phyloP scores from a whole-genome alignment of 2,113 vertebrate genomes.

The Micronycteris hirsuta region DNA sequence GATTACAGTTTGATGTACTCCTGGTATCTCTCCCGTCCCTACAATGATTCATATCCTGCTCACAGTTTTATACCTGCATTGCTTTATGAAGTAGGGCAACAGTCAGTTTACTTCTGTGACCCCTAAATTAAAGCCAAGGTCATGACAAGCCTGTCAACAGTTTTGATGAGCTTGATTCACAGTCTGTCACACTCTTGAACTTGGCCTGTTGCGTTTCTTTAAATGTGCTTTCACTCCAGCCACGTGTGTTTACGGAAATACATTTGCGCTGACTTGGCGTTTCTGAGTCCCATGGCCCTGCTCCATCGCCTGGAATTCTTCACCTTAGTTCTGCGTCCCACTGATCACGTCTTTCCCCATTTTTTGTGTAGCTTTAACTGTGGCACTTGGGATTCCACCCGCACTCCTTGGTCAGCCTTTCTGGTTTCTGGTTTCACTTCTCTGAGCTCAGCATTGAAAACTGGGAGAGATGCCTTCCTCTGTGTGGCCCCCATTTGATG shows the following conservation, averaged over 20 bases:
- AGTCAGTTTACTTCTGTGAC: not conserved
- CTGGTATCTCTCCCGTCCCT: not conserved
- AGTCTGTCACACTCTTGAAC: not conserved
- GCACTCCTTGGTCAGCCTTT: not conserved
- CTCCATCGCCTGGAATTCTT: not conserved
- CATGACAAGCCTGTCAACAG: not conserved
- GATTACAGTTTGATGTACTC: not conserved
- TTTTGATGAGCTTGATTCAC: not conserved
- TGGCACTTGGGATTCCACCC: not conserved
- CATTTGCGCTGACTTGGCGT: not conserved
- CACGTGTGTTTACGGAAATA: not conserved
- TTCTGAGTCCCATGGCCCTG: not conserved
- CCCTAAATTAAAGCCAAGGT: not conserved
- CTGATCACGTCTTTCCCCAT: accelerated
- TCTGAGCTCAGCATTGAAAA: not conserved
- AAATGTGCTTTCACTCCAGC: not conserved
- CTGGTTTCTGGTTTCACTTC: not conserved
- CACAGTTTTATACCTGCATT: not conserved
- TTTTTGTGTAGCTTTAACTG: not conserved
- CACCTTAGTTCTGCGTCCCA: accelerated
- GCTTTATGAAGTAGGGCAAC: not conserved
- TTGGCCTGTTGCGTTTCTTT: not conserved
- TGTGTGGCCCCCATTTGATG: not conserved
- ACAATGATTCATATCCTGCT: not conserved
- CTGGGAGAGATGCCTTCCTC: not conserved